Conservation (phyloP, 2,797 vertebrate genomes). For the Varecia variegata region DNA sequence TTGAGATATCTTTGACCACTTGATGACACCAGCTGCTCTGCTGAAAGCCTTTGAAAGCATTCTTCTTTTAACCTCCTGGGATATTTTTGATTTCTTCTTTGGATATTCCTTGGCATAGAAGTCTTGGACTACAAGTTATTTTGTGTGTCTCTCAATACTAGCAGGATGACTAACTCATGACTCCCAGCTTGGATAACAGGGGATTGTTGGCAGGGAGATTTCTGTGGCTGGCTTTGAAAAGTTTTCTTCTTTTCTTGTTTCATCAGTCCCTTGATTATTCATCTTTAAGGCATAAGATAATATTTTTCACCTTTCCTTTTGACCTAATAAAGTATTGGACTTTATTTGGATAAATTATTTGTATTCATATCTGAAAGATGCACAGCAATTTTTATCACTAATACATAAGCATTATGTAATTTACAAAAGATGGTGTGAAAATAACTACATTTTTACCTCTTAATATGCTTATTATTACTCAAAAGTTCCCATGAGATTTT, state of each 20-base stretch:
- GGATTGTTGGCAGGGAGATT: background rate
- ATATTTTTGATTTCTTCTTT: background rate
- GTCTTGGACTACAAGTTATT: background rate
- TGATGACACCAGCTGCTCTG: constrained; percentile 1
- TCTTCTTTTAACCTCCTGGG: constrained; percentile 2
- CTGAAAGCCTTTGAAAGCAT: background rate
- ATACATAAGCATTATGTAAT: background rate
- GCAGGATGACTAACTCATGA: background rate
- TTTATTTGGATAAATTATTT: background rate
- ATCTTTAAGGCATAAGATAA: background rate
- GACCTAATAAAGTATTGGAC: background rate
- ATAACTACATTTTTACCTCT: background rate
- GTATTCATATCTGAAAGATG: background rate
- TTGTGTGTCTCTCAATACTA: background rate
- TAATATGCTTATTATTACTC: background rate
- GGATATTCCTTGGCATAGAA: background rate
- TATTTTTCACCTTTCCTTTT: background rate
- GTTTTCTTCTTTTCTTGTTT: background rate
- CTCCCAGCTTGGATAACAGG: background rate
- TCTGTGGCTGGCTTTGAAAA: background rate
- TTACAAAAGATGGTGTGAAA: background rate
- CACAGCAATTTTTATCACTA: background rate
- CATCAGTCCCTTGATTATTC: background rate
- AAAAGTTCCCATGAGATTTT: background rate
- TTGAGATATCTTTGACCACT: background rate